Base-by-base conservation (phyloP, 2,888 invertebrate genomes). In the Thalpophila matura region DNA sequence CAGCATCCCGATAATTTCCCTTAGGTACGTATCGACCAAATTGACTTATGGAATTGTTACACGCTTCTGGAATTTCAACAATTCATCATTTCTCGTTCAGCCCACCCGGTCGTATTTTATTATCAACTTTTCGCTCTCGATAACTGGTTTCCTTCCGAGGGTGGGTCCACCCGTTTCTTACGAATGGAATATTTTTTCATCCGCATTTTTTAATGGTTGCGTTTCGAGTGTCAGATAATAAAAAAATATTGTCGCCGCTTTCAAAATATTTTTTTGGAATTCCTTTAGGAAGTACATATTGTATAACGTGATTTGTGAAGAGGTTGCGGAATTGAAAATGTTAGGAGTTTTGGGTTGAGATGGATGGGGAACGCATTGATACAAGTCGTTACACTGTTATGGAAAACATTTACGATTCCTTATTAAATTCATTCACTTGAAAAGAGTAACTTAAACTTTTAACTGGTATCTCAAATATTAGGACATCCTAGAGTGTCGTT, bases 1-100 rank as follows among this genome's bases (percentile, higher is more conserved):
- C 82, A 77, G 62, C 80, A 81, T 86, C 81, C 77, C 81, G 76
- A 88, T 89, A 90, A 90, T 89, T 90, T 90, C 91, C 90, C 91
- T 66, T 79, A 85, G 91, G 89, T 85, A 86, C 86, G 85, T 84
- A 88, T 86, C 81, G 85, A 74, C 63, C 60, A 78, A 86, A 88
- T 88, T 87, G 87, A 89, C 88, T 89, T 86, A 85, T 83, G 81
- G 83, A 87, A 88, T 84, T 85, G 85, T 87, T 82, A 82, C 85
- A 82, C 82, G 84, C 72, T 74, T 56, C 67, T 58, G 64, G 85
- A 88, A 85, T 88, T 86, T 85, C 86, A 85, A 88, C 86, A 85
- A 88, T 88, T 86, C 85, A 86, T 86, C 87, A 85, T 86, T 85
- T 75, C 71, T 62, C 70, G 62, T 71, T 71, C 70, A 69, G 70